Base-by-base conservation (phyloP, 2,797 vertebrate genomes). In the Otolemur crassicaudatus region DNA sequence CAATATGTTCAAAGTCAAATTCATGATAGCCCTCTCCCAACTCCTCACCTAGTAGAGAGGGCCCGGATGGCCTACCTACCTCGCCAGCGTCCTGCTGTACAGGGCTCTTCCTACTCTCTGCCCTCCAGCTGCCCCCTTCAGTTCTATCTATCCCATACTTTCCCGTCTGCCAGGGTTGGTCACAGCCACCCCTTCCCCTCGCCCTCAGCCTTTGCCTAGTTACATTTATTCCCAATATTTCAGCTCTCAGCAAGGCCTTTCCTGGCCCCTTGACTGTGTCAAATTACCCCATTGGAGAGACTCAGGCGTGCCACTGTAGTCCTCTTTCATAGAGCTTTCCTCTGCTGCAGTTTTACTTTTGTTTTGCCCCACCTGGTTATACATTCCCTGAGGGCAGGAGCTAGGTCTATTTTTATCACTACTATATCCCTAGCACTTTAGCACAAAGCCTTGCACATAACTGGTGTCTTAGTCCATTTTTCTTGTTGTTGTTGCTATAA, bases 261-360 rank as follows among this genome's bases (percentile, higher is more conserved):
- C 22, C 23, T 22, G 73, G 31, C 85, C 34, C 81, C 70, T 43
- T 56, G 43, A n/a, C 46, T 53, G 23, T 25, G 9, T 53, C n/a
- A 63, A 87, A 77, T 5, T 29, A 29, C 5, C 77, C 14, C 34
- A 16, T n/a, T 67, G 37, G 20, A 58, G 76, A 76, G 46, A 67
- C 25, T 4, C 61, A 37, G 1, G 2, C 1, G 56, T 17, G 56
- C 70, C 43, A 37, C 0, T 0, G 11, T 34, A 72, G 9, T 14
- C 25, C 19, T 46, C 43, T 73, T 73, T 83, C 27, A n/a, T 9
- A 80, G 72, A 82, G 65, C 46, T 7, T 63, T 61, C 2, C 25
- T 82, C 8, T 37, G 70, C 12, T 40, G 27, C 69, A 82, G 70
- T 81, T 86, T 82, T 61, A 43, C 19, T 86, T 89, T 31, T 70